phyloP scores from a whole-genome alignment of 1,140 invertebrate genomes.

The Aphelenchoides avenae region DNA sequence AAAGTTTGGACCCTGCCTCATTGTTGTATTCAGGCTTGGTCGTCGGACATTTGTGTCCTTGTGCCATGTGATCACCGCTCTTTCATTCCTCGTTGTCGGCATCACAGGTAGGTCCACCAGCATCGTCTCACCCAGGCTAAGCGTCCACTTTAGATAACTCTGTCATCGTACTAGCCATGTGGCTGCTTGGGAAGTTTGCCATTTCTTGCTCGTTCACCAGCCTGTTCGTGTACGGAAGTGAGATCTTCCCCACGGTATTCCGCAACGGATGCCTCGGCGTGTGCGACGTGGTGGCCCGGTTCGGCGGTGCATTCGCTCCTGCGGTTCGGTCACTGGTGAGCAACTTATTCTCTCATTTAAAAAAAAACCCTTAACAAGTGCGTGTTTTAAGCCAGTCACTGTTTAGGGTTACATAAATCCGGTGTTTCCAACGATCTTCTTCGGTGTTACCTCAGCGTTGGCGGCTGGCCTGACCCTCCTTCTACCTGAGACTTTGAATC shows the following conservation, averaged over 20 bases:
- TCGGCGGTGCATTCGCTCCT: slow-evolving; percentile 8
- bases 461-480: slow-evolving; percentile 6
- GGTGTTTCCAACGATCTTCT: slow-evolving; percentile 16
- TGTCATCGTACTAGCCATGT: slow-evolving; percentile 17
- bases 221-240: slow-evolving; percentile 37
- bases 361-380: slow-evolving; percentile 13
- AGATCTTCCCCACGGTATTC: slow-evolving; percentile 34
- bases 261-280: slow-evolving; percentile 38
- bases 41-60: slow-evolving; percentile 32
- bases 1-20: background rate
- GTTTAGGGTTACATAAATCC: slow-evolving; percentile 7
- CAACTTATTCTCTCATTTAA: slow-evolving; percentile 7
- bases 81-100: slow-evolving; percentile 27
- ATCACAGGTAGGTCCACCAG: slow-evolving; percentile 19
- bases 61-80: slow-evolving; percentile 30
- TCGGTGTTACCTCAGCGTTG: slow-evolving; percentile 5
- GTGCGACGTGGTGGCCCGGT: slow-evolving; percentile 17
- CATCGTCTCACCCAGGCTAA: background rate
- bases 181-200: slow-evolving; percentile 39
- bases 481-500: slow-evolving; percentile 6
- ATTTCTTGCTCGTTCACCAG: slow-evolving; percentile 40
- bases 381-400: too few relatives aligned
- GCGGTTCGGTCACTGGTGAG: slow-evolving; percentile 1
- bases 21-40: slow-evolving; percentile 26
- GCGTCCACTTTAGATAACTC: slow-evolving; percentile 15